These are phyloP conservation scores for Blennius ocellaris DNA, from an alignment of 2,113 vertebrate species.

Conservation along the genomic window DNA sequence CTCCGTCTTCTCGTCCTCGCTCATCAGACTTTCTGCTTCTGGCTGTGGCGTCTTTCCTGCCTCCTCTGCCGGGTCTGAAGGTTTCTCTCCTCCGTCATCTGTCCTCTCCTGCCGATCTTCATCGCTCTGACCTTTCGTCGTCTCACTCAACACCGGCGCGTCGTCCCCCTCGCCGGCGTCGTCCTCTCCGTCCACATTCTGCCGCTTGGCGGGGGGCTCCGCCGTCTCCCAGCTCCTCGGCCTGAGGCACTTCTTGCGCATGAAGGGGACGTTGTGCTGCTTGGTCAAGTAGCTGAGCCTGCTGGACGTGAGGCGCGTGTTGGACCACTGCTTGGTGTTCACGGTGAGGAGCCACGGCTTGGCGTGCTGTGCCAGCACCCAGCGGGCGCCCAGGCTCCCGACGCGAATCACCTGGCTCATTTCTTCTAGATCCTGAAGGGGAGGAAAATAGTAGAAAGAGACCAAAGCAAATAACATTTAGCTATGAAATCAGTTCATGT, in stretches of 20 bases:
- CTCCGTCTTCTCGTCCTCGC: not conserved
- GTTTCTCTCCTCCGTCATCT: not conserved
- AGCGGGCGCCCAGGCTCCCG: conserved; percentile 52
- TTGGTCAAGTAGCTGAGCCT: not conserved
- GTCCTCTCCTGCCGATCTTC: not conserved
- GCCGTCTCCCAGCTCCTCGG: conserved; percentile 11
- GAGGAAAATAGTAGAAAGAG: not conserved
- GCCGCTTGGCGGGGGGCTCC: conserved; percentile 13
- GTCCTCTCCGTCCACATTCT: not conserved
- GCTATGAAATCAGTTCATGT: no score
- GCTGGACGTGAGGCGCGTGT: not conserved
- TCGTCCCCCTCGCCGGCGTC: not conserved
- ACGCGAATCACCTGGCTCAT: conserved; percentile 60
- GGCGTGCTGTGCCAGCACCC: conserved; percentile 65
- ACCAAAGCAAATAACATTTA: no score
- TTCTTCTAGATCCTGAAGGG: conserved; percentile 60
- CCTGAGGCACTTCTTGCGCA: conserved; percentile 49
- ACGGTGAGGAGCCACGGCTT: conserved; percentile 72
- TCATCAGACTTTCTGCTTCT: not conserved
- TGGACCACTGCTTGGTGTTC: conserved; percentile 34
- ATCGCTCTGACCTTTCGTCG: not conserved
- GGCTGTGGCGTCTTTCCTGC: not conserved
- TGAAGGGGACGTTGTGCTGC: conserved; percentile 43
- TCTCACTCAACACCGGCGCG: accelerated
- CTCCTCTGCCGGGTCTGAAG: not conserved